Base-by-base conservation (phyloP, 2,888 invertebrate species). In the Drosophila demipolita region DNA sequence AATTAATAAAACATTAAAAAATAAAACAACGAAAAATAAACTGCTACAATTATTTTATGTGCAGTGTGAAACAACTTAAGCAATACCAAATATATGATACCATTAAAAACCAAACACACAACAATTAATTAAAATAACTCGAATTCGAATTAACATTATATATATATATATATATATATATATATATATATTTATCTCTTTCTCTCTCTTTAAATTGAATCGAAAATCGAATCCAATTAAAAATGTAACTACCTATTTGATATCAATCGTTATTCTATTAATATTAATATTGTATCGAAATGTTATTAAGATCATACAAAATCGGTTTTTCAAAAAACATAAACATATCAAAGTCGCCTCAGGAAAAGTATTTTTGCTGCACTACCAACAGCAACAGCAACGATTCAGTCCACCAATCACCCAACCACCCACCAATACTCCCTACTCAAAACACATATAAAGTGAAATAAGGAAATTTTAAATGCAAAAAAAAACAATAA, bases 291-390 rank as follows among this genome's bases (percentile, higher is more conserved):
- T 42, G 42, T 54, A 58, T 32, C 32, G 11, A 66, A 61, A 55
- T 33, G 33, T 66, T 66, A 35, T 55, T 67, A 57, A 60, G 50
- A 49, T 62, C 58, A 70, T 45, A 35, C 17, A 55, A 62, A 66
- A 64, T 64, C 55, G 48, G 69, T 68, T 65, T 78, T 48, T 60
- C 54, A 55, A 75, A 26, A n/a, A 68, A 73, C 70, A 78, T 75
- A 74, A 80, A 78, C 78, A 78, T 78, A 78, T 78, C 78, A 78
- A 76, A 53, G 35, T 64, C 66, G 77, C 72, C 78, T 80, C 76
- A 52, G 66, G 66, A 63, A 50, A 66, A 57, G 38, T 49, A 54
- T 35, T 73, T 63, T 53, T 38, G n/a, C 38, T 54, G n/a, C n/a
- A n/a, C n/a, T n/a, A n/a, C n/a, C n/a, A n/a, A n/a, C n/a, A n/a